Conservation (phyloP, 2,113 vertebrate species). For the Melozone crissalis region DNA sequence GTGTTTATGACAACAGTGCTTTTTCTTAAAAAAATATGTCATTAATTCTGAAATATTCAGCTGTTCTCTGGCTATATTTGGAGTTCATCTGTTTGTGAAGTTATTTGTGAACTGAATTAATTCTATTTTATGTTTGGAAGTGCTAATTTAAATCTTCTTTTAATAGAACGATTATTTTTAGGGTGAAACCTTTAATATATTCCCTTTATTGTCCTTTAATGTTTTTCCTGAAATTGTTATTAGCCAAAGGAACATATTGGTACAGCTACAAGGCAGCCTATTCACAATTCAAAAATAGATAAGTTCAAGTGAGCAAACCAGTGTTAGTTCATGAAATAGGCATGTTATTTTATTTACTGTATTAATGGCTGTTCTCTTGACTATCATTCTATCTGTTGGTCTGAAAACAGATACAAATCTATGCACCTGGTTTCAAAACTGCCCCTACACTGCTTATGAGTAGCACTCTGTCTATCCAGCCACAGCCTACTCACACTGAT, state of each 20-base stretch:
- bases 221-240: neutral
- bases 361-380: neutral
- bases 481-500: neutral
- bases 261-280: neutral
- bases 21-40: neutral
- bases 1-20: neutral
- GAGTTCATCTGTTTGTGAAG: neutral
- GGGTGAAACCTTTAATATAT: neutral
- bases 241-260: neutral
- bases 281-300: neutral
- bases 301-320: neutral
- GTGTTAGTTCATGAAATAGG: neutral
- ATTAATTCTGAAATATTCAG: neutral
- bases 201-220: neutral
- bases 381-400: neutral
- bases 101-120: neutral
- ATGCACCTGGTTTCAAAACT: neutral
- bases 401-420: neutral
- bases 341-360: neutral
- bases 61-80: neutral
- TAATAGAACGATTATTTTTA: neutral
- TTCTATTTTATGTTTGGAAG: neutral
- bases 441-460: neutral
- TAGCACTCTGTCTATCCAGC: neutral
- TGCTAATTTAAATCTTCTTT: neutral